Base-by-base conservation (phyloP, 1,140 invertebrate genomes). In the Conus betulinus region DNA sequence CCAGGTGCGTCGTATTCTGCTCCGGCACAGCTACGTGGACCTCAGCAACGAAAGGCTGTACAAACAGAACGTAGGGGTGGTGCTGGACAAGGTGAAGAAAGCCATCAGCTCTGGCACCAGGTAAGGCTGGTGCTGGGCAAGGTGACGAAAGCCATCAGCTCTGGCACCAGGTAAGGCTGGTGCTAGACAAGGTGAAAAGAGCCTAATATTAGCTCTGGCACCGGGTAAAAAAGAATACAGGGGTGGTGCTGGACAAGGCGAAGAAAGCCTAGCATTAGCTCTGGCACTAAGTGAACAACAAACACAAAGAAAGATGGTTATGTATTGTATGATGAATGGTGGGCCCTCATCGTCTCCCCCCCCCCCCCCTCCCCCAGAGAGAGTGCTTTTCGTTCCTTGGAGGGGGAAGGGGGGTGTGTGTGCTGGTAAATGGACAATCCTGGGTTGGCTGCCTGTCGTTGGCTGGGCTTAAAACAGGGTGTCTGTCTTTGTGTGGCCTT, bases 21-120 rank as follows among this genome's bases (percentile, higher is more conserved):
- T 91, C 5, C 81, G 91, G 25, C 88, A 92, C 52, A 91, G 88
- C 84, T 93, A 91, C 76, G 91, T 95, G 15, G 94, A 95, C 67
- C 79, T 95, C 15, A 94, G 93, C 89, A 95, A 94, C 89, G 94
- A 95, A 15, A 87, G 94, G 83, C 89, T 94, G 51, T 95, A 93
- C 86, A 94, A 94, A 90, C 93, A 94, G 85, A 94, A 95, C 84
- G 90, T 94, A 84, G 85, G 88, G 15, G 17, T 91, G 39, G 90
- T 95, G 8, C 74, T 94, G 55, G 94, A 95, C 13, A 93, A 90
- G 88, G 92, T 95, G 2, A 92, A 92, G 57, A 94, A 92, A 84
- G 78, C 91, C 39, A 89, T 93, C 39, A 89, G 23, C 25, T 13
- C 10, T 51, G 39, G 79, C 15, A 23, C 79, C 51, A 27, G 76